phyloP scores from a whole-genome alignment of 2,888 invertebrate genomes.

The Drosophila niveifrons region DNA sequence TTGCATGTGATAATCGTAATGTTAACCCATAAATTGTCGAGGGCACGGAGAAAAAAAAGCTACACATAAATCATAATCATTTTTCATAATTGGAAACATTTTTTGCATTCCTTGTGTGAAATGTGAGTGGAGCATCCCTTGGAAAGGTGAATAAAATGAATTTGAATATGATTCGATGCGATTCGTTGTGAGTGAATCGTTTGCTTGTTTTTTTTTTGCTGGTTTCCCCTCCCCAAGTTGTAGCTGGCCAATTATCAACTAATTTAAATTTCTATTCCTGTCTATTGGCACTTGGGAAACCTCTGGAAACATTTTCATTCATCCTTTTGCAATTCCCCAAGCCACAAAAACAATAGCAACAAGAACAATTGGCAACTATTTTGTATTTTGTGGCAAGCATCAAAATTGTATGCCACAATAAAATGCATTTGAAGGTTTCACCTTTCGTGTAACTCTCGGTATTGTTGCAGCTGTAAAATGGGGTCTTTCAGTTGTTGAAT shows the following conservation, averaged over 20 bases:
- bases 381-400: conserved; percentile 47
- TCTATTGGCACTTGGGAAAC: conserved; percentile 40
- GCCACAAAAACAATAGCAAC: conserved; percentile 17
- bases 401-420: conserved; percentile 46
- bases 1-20: conserved; percentile 40
- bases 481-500: not conserved
- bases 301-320: conserved; percentile 22
- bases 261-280: conserved; percentile 48
- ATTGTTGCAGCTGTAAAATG: conserved; percentile 34
- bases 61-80: conserved; percentile 40
- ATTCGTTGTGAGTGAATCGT: not conserved
- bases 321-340: conserved; percentile 31
- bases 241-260: conserved; percentile 40
- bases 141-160: no score
- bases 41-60: conserved; percentile 37
- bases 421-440: conserved; percentile 47
- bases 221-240: not conserved
- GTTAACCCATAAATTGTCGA: conserved; percentile 40
- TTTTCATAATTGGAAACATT: conserved; percentile 37
- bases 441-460: conserved; percentile 22
- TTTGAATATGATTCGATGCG: not conserved
- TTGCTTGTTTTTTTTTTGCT: no score
- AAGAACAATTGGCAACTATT: conserved; percentile 33
- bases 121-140: not conserved
- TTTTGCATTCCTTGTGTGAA: conserved; percentile 15